phyloP scores from a whole-genome alignment of 2,888 invertebrate species.

The Yponomeuta evonymella region DNA sequence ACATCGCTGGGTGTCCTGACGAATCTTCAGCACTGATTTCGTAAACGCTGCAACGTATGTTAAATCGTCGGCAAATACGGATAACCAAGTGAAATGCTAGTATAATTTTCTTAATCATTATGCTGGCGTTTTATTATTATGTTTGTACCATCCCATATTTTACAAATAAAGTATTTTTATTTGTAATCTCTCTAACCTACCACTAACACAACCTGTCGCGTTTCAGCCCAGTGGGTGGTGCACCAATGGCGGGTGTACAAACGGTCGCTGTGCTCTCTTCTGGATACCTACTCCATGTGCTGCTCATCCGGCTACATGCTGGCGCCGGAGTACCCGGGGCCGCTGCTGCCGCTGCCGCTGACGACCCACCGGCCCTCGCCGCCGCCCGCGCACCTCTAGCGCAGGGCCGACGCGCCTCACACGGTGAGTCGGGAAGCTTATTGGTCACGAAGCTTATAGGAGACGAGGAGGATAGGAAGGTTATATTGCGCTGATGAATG shows the following conservation, averaged over 20 bases:
- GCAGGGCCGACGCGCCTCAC: constrained; percentile 45
- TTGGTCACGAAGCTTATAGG: not conserved
- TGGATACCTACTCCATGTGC: constrained; percentile 58
- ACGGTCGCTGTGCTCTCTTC: constrained; percentile 61
- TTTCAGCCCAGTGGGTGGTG: constrained; percentile 62
- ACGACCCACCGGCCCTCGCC: constrained; percentile 55
- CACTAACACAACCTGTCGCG: not conserved
- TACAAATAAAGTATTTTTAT: too few relatives aligned
- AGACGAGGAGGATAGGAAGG: too few relatives aligned
- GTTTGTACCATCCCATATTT: too few relatives aligned
- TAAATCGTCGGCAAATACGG: too few relatives aligned
- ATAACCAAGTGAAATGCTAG: too few relatives aligned
- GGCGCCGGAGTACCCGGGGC: constrained; percentile 58
- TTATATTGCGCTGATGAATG: too few relatives aligned
- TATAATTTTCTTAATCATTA: not conserved
- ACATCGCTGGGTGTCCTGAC: too few relatives aligned
- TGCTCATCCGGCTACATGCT: constrained; percentile 62
- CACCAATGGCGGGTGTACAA: constrained; percentile 69
- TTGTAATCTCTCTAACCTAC: not conserved
- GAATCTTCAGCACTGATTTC: too few relatives aligned
- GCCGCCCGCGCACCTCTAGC: constrained; percentile 72
- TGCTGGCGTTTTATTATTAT: too few relatives aligned
- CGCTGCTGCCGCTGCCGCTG: constrained; percentile 54
- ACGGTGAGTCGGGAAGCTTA: not conserved
- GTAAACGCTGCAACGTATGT: too few relatives aligned